These are phyloP conservation scores for Plusia festucae DNA, from an alignment of 2,888 invertebrate species.

Conservation along the genomic window DNA sequence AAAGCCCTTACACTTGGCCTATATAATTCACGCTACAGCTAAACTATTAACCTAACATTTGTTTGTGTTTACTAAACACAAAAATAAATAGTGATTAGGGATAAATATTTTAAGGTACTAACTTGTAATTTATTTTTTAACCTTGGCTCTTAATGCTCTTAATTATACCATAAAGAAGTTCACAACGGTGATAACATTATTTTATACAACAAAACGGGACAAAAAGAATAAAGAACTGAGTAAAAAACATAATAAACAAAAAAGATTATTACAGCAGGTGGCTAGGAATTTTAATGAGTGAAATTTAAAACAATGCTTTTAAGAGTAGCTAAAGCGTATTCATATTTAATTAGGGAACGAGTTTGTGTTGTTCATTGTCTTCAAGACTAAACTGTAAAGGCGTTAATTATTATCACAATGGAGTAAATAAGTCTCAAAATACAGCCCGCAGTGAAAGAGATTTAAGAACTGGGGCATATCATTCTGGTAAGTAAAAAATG, in stretches of 20 bases:
- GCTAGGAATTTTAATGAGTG: conserved; percentile 40
- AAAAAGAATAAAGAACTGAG: background rate
- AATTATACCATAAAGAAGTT: too few species aligned
- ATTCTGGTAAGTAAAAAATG: conserved; percentile 9
- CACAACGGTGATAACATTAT: too few species aligned
- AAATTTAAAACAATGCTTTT: conserved; percentile 50
- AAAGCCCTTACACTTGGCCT: too few species aligned
- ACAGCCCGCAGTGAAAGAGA: conserved; percentile 45
- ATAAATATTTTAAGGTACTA: too few species aligned
- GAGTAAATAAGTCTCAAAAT: conserved; percentile 47
- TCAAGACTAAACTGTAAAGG: conserved; percentile 51
- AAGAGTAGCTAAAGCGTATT: conserved; percentile 60
- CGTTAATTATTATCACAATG: conserved; percentile 61
- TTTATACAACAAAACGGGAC: background rate
- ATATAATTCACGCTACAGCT: too few species aligned
- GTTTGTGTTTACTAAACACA: too few species aligned
- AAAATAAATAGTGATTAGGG: too few species aligned
- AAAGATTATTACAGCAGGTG: background rate
- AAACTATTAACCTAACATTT: too few species aligned
- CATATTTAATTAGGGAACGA: conserved; percentile 61
- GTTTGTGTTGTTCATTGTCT: conserved; percentile 61
- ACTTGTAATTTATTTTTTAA: too few species aligned
- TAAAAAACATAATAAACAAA: background rate
- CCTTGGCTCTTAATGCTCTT: too few species aligned
- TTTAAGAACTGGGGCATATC: conserved; percentile 38